These are phyloP conservation scores for Paramormyrops kingsleyae DNA, from an alignment of 2,113 vertebrate species.

Conservation along the genomic window DNA sequence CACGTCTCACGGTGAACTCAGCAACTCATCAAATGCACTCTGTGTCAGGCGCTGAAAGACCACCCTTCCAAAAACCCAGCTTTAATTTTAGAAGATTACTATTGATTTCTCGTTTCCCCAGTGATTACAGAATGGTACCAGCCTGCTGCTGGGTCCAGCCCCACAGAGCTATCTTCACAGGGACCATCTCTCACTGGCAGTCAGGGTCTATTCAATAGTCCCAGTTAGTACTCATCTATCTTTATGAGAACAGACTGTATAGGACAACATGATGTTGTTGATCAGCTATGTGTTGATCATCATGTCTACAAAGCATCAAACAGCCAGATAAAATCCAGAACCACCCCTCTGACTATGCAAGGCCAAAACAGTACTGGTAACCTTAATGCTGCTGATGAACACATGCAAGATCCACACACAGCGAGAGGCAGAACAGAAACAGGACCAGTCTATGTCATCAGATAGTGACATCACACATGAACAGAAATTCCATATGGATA, in stretches of 20 bases:
- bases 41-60: not conserved
- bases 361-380: not conserved
- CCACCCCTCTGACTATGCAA: not conserved
- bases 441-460: not conserved
- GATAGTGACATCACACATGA: not conserved
- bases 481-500: not conserved
- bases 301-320: not conserved
- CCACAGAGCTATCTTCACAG: not conserved
- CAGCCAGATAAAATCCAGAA: not conserved
- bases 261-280: not conserved
- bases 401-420: not conserved
- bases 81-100: slow-evolving; percentile 12
- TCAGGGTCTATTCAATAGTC: not conserved
- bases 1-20: not conserved
- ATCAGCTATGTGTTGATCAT: not conserved
- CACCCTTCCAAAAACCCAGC: not conserved
- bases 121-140: not conserved
- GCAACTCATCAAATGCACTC: not conserved
- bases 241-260: not conserved
- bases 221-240: not conserved
- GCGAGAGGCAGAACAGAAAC: not conserved
- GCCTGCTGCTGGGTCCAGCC: not conserved
- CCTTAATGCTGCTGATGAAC: not conserved
- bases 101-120: slow-evolving; percentile 8
- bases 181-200: not conserved